Conservation (phyloP, 2,797 vertebrate genomes). For the Pitangus sulphuratus region DNA sequence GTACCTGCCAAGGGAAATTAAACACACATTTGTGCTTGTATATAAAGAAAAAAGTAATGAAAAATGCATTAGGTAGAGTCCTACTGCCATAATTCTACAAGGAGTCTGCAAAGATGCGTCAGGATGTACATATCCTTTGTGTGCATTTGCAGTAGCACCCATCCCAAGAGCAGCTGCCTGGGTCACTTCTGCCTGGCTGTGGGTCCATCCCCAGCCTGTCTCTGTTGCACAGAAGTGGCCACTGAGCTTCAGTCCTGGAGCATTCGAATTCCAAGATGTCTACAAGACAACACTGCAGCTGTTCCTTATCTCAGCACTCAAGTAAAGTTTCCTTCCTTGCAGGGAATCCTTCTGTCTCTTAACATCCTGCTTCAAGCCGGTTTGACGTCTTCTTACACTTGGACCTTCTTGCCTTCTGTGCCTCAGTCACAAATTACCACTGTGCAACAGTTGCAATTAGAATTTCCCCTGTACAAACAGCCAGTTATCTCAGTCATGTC, state of each 20-base stretch:
- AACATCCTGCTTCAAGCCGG: background rate
- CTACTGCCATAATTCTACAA: background rate
- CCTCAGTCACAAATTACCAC: background rate
- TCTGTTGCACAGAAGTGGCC: background rate
- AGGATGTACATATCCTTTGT: background rate
- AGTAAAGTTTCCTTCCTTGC: background rate
- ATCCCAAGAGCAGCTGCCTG: background rate
- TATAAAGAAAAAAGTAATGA: background rate
- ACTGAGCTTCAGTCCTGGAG: fast-evolving
- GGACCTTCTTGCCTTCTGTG: background rate
- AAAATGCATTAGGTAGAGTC: no score
- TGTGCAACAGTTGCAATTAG: fast-evolving
- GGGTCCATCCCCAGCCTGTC: background rate
- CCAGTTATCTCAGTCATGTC: background rate
- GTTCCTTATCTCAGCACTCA: background rate
- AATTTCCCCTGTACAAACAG: background rate
- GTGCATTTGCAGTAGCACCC: background rate
- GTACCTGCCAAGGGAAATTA: background rate
- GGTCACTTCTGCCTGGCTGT: background rate
- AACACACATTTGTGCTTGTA: background rate
- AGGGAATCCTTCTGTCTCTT: background rate
- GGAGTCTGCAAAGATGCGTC: background rate
- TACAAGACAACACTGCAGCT: background rate
- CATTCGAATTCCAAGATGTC: background rate
- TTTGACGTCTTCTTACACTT: background rate